Evolutionary conservation across 2,113 vertebrate genomes (phyloP).

Genomic region (Cnemophilus loriae): DNA sequence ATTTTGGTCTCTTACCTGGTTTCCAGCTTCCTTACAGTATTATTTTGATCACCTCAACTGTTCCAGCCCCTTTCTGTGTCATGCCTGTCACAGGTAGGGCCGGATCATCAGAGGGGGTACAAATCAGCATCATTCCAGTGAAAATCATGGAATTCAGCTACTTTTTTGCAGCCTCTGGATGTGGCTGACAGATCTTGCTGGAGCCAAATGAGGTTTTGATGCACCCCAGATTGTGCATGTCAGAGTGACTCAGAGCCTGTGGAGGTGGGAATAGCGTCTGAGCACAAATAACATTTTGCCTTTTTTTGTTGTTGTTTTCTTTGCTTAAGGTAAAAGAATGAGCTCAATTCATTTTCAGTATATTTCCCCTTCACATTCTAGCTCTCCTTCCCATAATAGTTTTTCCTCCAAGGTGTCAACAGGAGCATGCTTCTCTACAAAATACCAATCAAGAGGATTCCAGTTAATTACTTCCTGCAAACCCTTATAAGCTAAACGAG

Average conservation of each 20-base stretch:
- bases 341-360: not conserved
- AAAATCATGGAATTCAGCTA: not conserved
- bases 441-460: not conserved
- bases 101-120: not conserved
- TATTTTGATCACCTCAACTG: not conserved
- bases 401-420: not conserved
- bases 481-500: not conserved
- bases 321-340: not conserved
- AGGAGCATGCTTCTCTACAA: not conserved
- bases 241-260: constrained; percentile 1
- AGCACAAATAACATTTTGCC: not conserved
- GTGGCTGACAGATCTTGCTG: not conserved
- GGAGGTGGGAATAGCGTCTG: not conserved
- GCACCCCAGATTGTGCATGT: not conserved
- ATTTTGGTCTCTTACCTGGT: not conserved
- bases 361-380: not conserved
- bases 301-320: not conserved
- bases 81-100: not conserved
- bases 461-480: not conserved
- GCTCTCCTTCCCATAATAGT: not conserved
- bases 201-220: not conserved
- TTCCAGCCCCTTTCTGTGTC: not conserved
- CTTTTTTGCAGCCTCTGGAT: not conserved
- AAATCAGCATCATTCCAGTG: not conserved
- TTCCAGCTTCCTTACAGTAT: not conserved